These are phyloP conservation scores for Burhinus oedicnemus DNA, from an alignment of 2,113 vertebrate genomes.

Conservation along the genomic window DNA sequence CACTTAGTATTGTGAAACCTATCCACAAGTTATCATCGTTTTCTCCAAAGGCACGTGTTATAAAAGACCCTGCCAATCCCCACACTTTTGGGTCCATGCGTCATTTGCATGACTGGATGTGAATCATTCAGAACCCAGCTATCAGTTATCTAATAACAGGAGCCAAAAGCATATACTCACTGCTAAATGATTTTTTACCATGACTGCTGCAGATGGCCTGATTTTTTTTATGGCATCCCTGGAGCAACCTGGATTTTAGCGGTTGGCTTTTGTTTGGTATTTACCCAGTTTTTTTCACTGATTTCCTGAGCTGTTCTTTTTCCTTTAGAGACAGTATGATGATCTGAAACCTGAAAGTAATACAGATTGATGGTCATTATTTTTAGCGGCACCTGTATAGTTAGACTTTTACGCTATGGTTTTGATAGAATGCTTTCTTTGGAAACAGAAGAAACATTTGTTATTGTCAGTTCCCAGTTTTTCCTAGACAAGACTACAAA, in stretches of 20 bases:
- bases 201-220: not conserved
- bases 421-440: not conserved
- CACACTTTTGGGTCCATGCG: not conserved
- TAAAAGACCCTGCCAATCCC: not conserved
- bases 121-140: not conserved
- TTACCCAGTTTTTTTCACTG: not conserved
- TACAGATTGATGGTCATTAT: not conserved
- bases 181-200: not conserved
- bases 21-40: not conserved
- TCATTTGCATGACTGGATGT: not conserved
- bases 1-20: not conserved
- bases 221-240: not conserved
- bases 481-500: not conserved
- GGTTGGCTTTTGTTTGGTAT: not conserved
- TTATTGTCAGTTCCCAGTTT: not conserved
- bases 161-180: not conserved
- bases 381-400: not conserved
- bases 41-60: not conserved
- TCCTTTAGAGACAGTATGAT: not conserved
- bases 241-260: not conserved
- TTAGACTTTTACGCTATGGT: not conserved
- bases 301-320: not conserved
- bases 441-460: not conserved
- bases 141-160: not conserved
- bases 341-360: not conserved